Conservation (phyloP, 2,888 invertebrate genomes). For the Lottia gigantea region DNA sequence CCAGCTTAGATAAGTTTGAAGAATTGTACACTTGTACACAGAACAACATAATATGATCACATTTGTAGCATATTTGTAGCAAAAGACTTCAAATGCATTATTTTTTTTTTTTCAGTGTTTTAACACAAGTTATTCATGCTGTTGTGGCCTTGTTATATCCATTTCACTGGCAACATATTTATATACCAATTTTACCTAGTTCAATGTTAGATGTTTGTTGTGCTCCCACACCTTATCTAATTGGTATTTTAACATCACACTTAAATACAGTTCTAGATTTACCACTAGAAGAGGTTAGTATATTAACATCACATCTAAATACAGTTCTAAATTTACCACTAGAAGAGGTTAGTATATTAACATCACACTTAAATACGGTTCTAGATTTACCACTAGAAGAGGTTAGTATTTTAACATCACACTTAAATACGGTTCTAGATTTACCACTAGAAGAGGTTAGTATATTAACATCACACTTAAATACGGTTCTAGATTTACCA, state of each 20-base stretch:
- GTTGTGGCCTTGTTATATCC: slow-evolving; percentile 82
- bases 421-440: too few species aligned
- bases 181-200: slow-evolving; percentile 81
- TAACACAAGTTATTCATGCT: slow-evolving; percentile 82
- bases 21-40: not conserved
- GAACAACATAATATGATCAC: too few species aligned
- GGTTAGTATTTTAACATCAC: too few species aligned
- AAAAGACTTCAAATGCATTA: not conserved
- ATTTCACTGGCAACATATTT: slow-evolving; percentile 86
- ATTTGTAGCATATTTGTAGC: too few species aligned
- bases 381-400: too few species aligned
- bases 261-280: slow-evolving; percentile 57
- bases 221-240: slow-evolving; percentile 82
- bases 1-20: not conserved
- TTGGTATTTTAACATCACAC: slow-evolving; percentile 75
- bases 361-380: too few species aligned
- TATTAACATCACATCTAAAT: too few species aligned
- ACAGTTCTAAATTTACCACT: too few species aligned
- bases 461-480: too few species aligned
- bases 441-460: too few species aligned
- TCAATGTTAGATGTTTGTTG: slow-evolving; percentile 75
- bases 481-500: too few species aligned
- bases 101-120: slow-evolving; percentile 71
- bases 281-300: slow-evolving; percentile 73
- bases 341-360: too few species aligned